Conservation (phyloP, 35 echinoderm and acorn worm species). For the Chiridota heheva region DNA sequence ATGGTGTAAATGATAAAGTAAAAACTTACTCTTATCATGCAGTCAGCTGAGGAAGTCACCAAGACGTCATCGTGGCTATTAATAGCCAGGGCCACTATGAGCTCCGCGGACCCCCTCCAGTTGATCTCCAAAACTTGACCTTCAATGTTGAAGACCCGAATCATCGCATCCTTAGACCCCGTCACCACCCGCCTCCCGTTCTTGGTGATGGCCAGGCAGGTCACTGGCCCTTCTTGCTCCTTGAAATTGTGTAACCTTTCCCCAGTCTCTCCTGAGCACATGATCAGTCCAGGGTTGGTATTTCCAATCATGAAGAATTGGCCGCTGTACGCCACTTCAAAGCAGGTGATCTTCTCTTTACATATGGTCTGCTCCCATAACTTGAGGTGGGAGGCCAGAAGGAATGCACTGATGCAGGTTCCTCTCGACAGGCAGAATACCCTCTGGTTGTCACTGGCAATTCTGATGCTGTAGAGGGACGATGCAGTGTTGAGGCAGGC, state of each 20-base stretch:
- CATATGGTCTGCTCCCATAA: conserved; percentile 51
- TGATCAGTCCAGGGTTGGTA: conserved; percentile 59
- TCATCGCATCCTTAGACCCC: conserved; percentile 66
- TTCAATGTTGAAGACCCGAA: conserved; percentile 65
- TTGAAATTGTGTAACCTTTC: conserved; percentile 62
- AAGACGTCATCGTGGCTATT: conserved; percentile 93
- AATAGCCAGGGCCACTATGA: conserved; percentile 63
- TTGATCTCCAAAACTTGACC: conserved; percentile 52
- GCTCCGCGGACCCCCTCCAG: conserved; percentile 66
- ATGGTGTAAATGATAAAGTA: too few relatives aligned
- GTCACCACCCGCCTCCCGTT: conserved; percentile 59
- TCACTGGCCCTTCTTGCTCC: conserved; percentile 67
- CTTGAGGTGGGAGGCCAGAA: conserved; percentile 81
- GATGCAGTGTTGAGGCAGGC: conserved; percentile 55
- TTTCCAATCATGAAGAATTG: conserved; percentile 52
- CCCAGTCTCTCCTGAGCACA: conserved; percentile 68
- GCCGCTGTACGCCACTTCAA: conserved; percentile 45
- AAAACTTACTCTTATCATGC: conserved; percentile 71
- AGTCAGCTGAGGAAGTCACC: conserved; percentile 76
- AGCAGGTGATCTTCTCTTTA: conserved; percentile 53
- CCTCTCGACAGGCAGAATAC: conserved; percentile 68
- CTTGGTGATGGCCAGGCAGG: conserved; percentile 67
- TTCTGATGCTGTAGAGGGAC: conserved; percentile 50
- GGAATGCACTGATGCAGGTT: conserved; percentile 60
- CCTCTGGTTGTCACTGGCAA: conserved; percentile 88